Evolutionary conservation across 2,888 invertebrate species (phyloP).

Genomic region (Catocala nupta): DNA sequence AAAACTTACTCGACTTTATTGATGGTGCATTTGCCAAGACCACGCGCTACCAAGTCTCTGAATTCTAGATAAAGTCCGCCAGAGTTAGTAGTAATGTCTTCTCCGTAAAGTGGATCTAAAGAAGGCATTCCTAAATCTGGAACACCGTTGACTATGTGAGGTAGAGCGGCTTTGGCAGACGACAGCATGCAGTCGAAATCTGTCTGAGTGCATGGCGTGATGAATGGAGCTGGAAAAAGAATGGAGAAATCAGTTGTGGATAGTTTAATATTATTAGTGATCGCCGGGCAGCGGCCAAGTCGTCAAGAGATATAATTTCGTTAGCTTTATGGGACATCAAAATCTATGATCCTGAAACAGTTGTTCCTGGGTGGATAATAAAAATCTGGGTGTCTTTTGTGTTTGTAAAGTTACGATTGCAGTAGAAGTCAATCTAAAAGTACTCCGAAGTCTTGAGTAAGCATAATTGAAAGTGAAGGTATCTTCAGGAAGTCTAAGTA

Average conservation of each 20-base stretch:
- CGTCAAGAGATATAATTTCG: too few species aligned
- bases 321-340: too few species aligned
- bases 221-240: conserved; percentile 50
- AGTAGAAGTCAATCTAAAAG: too few species aligned
- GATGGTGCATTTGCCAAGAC: conserved; percentile 49
- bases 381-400: too few species aligned
- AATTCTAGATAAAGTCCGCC: conserved; percentile 46
- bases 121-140: conserved; percentile 45
- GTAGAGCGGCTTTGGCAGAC: conserved; percentile 44
- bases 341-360: too few species aligned
- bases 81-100: conserved; percentile 42
- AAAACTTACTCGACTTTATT: conserved; percentile 55
- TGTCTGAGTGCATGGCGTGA: conserved; percentile 53
- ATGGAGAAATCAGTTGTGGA: not conserved
- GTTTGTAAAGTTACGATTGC: too few species aligned
- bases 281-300: too few species aligned
- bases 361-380: too few species aligned
- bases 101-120: conserved; percentile 51
- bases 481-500: too few species aligned
- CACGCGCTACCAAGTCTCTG: conserved; percentile 41
- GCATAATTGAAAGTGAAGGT: too few species aligned
- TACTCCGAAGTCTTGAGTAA: too few species aligned
- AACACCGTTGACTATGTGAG: conserved; percentile 44
- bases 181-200: conserved; percentile 50
- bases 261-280: too few species aligned